Evolutionary conservation across 2,888 invertebrate genomes (phyloP).

Genomic region (Amitus sp.): DNA sequence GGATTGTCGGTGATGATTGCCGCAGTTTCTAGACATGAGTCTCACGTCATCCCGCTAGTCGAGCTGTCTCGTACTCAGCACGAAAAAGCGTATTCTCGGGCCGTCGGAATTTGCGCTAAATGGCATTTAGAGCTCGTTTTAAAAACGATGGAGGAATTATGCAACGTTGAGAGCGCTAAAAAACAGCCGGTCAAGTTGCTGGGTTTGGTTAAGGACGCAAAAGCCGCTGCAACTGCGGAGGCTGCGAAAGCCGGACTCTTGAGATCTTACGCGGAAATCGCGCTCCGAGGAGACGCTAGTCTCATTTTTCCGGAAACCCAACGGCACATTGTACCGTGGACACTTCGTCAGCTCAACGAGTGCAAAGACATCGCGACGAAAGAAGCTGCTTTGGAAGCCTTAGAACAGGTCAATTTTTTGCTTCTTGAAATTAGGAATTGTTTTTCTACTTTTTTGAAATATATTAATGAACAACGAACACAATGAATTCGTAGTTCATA

Average conservation of each 20-base stretch:
- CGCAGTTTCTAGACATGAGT: constrained; percentile 49
- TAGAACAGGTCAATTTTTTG: constrained; percentile 50
- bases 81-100: constrained; percentile 48
- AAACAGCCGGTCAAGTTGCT: constrained; percentile 54
- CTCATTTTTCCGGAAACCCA: constrained; percentile 47
- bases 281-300: constrained; percentile 43
- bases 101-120: constrained; percentile 55
- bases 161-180: constrained; percentile 48
- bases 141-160: constrained; percentile 51
- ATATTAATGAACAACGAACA: no score
- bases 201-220: constrained; percentile 55
- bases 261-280: constrained; percentile 55
- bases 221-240: constrained; percentile 55
- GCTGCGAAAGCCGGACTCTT: constrained; percentile 55
- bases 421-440: no score
- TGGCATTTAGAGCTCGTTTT: constrained; percentile 50
- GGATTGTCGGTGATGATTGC: constrained; percentile 49
- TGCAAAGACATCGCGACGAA: constrained; percentile 52
- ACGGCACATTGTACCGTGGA: constrained; percentile 54
- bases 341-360: constrained; percentile 52
- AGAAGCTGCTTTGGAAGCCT: constrained; percentile 54
- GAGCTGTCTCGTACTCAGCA: constrained; percentile 46
- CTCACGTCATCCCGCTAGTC: constrained; percentile 48
- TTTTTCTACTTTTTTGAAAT: no score
- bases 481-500: no score